These are phyloP conservation scores for Morus bassanus DNA, from an alignment of 2,797 vertebrate genomes.

Conservation along the genomic window DNA sequence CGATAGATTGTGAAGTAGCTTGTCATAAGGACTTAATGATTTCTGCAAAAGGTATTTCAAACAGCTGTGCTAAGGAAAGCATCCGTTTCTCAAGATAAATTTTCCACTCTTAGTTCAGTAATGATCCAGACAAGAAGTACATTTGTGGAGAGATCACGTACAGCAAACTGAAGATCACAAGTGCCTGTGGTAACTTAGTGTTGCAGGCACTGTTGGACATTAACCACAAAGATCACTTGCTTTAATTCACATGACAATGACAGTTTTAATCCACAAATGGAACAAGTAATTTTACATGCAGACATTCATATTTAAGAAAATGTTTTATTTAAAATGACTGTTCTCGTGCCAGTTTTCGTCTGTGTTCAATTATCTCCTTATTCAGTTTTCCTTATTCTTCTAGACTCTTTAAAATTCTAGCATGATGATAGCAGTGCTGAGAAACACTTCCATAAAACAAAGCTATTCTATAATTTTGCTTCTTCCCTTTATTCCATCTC, in stretches of 20 bases:
- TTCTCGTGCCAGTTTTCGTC: slow-evolving; percentile 10
- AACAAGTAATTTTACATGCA: slow-evolving; percentile 18
- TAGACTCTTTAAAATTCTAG: neutral
- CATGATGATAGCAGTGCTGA: neutral
- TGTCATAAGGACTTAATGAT: slow-evolving; percentile 38
- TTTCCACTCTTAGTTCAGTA: slow-evolving; percentile 12
- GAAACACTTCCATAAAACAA: neutral
- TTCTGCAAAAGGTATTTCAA: slow-evolving; percentile 50
- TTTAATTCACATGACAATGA: slow-evolving; percentile 15
- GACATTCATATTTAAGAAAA: slow-evolving; percentile 17
- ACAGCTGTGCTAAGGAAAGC: neutral
- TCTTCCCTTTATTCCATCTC: neutral
- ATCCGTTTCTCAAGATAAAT: neutral
- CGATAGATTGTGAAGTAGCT: slow-evolving; percentile 65
- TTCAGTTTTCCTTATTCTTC: slow-evolving; percentile 6
- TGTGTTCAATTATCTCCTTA: neutral
- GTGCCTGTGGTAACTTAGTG: neutral
- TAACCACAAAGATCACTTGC: slow-evolving; percentile 9
- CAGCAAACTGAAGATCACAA: neutral
- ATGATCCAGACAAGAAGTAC: neutral
- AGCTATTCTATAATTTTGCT: neutral
- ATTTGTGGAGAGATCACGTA: neutral
- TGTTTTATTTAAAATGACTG: slow-evolving; percentile 9
- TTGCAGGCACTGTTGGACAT: neutral
- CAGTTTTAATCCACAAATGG: slow-evolving; percentile 19